Percentiles rank a stretch among this genome's conserved stretches.
These are phyloP conservation scores for Apodemus agrarius DNA, from an alignment of 2,797 vertebrate species.

Conservation along the genomic window DNA sequence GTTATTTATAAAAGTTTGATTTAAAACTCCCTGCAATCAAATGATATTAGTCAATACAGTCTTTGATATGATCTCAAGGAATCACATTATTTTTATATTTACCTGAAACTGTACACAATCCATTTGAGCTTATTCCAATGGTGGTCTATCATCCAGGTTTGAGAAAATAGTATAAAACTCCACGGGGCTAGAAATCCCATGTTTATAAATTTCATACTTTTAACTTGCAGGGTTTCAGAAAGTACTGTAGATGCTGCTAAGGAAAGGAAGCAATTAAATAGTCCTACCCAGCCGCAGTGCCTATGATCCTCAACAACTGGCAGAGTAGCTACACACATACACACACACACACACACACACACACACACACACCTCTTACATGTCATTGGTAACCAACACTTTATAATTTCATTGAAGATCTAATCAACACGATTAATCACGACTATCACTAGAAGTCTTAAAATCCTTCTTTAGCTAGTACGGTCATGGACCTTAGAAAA, in stretches of 20 bases:
- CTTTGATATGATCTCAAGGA: background rate
- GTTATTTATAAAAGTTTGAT: background rate
- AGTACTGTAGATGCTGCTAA: background rate
- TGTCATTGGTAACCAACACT: background rate
- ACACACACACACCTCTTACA: background rate
- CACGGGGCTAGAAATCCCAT: background rate
- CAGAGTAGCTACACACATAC: background rate
- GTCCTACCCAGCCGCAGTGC: background rate
- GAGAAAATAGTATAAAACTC: background rate
- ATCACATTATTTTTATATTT: background rate
- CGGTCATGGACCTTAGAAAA: background rate
- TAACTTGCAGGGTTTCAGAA: background rate
- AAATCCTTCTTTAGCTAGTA: no score
- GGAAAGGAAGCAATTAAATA: no score
- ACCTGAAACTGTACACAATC: background rate
- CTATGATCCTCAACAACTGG: no score
- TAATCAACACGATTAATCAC: background rate
- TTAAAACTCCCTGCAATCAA: conserved; percentile 4
- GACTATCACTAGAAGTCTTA: background rate
- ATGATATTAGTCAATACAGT: background rate
- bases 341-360: background rate
- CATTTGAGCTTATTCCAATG: background rate
- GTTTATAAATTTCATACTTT: background rate
- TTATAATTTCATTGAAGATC: background rate
- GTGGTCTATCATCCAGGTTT: background rate